These are phyloP conservation scores for Zingel zingel DNA, from an alignment of 2,113 vertebrate species.

Conservation along the genomic window DNA sequence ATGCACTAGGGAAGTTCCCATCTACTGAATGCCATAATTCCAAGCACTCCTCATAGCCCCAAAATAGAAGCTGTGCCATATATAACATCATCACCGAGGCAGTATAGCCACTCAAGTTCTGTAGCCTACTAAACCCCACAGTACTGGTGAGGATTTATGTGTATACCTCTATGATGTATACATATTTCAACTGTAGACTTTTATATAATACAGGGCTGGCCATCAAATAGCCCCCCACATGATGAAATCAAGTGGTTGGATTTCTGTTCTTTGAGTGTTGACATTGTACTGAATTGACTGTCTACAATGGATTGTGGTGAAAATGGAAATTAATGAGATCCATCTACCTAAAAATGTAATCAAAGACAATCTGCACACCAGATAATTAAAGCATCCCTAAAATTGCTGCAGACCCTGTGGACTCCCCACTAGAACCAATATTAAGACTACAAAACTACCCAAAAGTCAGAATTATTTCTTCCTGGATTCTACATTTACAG, in stretches of 20 bases:
- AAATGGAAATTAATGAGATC: too few relatives aligned
- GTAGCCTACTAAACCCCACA: neutral
- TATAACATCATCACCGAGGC: constrained; percentile 57
- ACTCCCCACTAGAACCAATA: neutral
- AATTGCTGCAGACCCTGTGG: neutral
- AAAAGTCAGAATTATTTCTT: neutral
- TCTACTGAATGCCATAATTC: constrained; percentile 19
- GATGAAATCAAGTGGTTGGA: neutral
- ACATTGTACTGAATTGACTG: neutral
- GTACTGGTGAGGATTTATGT: neutral
- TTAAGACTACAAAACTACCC: neutral
- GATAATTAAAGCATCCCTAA: neutral
- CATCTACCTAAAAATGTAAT: too few relatives aligned
- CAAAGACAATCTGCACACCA: neutral
- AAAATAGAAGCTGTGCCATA: constrained; percentile 67
- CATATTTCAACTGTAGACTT: neutral
- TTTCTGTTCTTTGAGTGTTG: neutral
- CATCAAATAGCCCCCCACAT: neutral
- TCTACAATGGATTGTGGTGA: neutral
- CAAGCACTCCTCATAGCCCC: constrained; percentile 20
- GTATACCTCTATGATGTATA: too few relatives aligned
- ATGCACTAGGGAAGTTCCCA: neutral
- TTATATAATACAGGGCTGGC: neutral
- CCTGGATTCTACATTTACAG: neutral
- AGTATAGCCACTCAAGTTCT: neutral